Evolutionary conservation across 2,888 invertebrate genomes (phyloP), one percentile per base, ranked within the genome.

Genomic region (Orthosia gothica): DNA sequence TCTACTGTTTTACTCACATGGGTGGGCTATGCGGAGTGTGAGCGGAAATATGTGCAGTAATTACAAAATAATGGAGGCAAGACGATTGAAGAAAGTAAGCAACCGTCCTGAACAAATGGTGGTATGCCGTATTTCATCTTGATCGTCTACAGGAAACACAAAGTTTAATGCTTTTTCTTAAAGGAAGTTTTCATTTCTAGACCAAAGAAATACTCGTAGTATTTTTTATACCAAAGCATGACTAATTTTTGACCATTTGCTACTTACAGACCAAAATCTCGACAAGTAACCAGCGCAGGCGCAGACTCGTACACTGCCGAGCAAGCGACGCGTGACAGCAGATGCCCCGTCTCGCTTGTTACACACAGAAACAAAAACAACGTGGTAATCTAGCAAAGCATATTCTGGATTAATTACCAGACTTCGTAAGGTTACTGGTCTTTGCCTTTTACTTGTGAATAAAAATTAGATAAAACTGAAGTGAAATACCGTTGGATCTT

Each of bases 311-410:
- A 18, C 61, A 65, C 59, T 23, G n/a, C 49, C 16, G 49, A 77
- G 40, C 55, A 75, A 79, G 58, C 83, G 62, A 74, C 62, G 83
- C 87, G 83, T 87, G 85, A 79, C 81, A 76, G 72, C 80, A 85
- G 80, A 79, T 83, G 71, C 84, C 12, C 26, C 80, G 86, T 83
- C 85, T 67, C 86, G 87, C 87, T 86, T 72, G 74, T 86, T 86
- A 83, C 75, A 85, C 86, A 79, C 55, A 81, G 70, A 72, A 67
- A 79, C 68, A 77, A 84, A 86, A 82, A 68, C 16, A 50, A 67
- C 54, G 62, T 67, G 26, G 65, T 77, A 79, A 79, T 78, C 81
- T 79, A 47, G 63, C 71, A 80, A 84, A 79, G 76, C 67, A 77
- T 75, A 68, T 82, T 65, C 82, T 76, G 73, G 75, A 86, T 86